Conservation (phyloP, 2,888 invertebrate genomes). For the Halocaridina rubra region DNA sequence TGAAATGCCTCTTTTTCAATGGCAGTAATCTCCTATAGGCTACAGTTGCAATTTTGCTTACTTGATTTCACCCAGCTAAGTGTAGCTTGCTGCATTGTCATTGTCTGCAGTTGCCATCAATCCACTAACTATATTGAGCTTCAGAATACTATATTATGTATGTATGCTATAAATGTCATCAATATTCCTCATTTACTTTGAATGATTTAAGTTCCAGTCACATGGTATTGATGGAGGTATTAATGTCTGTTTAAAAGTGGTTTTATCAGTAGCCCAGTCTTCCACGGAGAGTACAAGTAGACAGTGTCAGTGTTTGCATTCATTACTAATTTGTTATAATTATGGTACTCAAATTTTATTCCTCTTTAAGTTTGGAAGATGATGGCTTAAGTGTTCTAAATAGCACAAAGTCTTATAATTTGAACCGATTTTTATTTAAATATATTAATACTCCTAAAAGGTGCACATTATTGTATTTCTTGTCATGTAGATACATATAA, state of each 20-base stretch:
- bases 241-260: neutral
- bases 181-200: no score
- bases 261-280: conserved; percentile 47
- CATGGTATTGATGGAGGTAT: neutral
- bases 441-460: no score
- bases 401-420: conserved; percentile 15
- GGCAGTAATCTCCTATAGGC: neutral
- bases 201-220: no score
- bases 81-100: neutral
- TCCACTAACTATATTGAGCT: no score
- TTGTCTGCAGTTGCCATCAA: neutral
- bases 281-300: conserved; percentile 59
- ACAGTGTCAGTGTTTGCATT: conserved; percentile 16
- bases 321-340: neutral
- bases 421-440: no score
- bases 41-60: neutral
- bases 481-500: neutral
- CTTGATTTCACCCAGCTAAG: neutral
- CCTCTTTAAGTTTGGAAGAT: conserved; percentile 19
- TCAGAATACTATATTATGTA: no score
- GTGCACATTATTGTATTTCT: conserved; percentile 21
- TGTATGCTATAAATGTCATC: no score
- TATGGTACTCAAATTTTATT: neutral
- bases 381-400: conserved; percentile 9
- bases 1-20: neutral